A percentile compares a stretch with the other conserved stretches of the same genome.
Conservation (phyloP, 2,888 invertebrate genomes). For the Erebia ligea region DNA sequence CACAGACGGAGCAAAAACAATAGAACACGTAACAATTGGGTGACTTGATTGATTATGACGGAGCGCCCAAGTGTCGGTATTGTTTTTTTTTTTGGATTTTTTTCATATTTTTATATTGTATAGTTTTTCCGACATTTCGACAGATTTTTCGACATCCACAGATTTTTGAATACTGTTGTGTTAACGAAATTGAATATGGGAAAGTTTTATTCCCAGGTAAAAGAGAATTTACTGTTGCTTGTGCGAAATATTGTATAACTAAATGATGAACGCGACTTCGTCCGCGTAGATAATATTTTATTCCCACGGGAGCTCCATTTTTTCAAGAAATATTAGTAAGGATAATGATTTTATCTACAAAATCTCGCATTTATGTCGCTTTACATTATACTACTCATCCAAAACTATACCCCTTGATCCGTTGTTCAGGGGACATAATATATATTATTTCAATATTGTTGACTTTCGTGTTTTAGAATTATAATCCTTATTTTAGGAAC, state of each 20-base stretch:
- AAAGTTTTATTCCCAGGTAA: neutral
- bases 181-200: neutral
- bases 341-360: too few species aligned
- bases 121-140: constrained; percentile 6
- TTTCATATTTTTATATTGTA: constrained; percentile 8
- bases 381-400: too few species aligned
- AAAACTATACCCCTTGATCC: too few species aligned
- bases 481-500: too few species aligned
- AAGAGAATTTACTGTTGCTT: neutral
- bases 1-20: constrained; percentile 24
- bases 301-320: too few species aligned
- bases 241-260: neutral
- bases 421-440: too few species aligned
- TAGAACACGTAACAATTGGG: constrained; percentile 35
- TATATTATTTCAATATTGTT: too few species aligned
- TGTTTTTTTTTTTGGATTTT: constrained; percentile 20
- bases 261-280: too few species aligned
- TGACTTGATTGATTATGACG: constrained; percentile 42
- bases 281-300: too few species aligned
- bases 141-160: neutral
- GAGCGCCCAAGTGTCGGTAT: constrained; percentile 23
- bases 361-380: too few species aligned
- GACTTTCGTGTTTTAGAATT: too few species aligned
- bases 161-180: neutral
- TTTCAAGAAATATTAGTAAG: too few species aligned